Evolutionary conservation across 2,797 vertebrate species (phyloP).

Genomic region (Microhierax caerulescens): DNA sequence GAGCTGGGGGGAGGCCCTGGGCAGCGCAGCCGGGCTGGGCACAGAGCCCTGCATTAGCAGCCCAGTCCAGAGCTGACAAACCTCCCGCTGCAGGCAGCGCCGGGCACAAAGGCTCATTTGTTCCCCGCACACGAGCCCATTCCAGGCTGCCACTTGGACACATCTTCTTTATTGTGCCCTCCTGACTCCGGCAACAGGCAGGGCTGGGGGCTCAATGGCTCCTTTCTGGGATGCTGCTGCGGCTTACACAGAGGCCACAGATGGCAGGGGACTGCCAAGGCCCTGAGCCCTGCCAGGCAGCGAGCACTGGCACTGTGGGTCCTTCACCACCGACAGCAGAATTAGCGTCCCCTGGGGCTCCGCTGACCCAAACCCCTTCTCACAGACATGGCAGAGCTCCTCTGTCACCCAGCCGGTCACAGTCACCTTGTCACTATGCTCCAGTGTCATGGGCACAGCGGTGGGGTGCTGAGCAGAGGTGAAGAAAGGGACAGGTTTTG

Average conservation of each 20-base stretch:
- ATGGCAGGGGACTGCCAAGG: background rate
- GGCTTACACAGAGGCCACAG: background rate
- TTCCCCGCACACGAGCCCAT: background rate
- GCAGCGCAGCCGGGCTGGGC: background rate
- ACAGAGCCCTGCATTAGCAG: background rate
- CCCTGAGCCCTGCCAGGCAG: background rate
- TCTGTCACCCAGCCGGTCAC: background rate
- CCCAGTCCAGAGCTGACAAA: constrained; percentile 15
- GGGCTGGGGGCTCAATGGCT: background rate
- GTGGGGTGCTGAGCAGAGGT: background rate
- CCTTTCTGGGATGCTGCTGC: background rate
- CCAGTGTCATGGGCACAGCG: background rate
- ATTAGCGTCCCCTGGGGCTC: background rate
- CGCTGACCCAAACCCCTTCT: background rate
- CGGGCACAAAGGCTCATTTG: background rate
- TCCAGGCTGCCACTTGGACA: background rate
- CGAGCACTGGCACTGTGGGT: fast-evolving
- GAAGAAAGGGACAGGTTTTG: background rate
- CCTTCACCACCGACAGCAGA: background rate
- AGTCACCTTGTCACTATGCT: background rate
- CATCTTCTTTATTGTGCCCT: constrained; percentile 6
- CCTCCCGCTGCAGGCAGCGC: background rate
- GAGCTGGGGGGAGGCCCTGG: background rate
- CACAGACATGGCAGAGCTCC: background rate
- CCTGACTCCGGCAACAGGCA: background rate